Conservation (phyloP, 1,140 invertebrate species). For the Nymphalis io region DNA sequence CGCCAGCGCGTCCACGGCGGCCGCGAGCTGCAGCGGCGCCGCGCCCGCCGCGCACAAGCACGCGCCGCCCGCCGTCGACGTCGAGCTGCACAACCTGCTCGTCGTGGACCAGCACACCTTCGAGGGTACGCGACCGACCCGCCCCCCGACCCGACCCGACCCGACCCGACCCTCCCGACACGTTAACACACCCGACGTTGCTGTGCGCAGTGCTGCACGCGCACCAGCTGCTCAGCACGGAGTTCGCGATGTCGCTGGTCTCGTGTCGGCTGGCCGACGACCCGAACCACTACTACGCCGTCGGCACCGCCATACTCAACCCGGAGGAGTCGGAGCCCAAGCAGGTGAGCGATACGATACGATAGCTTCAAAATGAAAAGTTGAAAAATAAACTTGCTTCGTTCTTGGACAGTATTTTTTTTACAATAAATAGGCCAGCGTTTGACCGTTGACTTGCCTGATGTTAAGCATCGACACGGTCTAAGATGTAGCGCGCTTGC, state of each 20-base stretch:
- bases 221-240: constrained; percentile 93
- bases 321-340: constrained; percentile 98
- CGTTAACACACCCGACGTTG: background rate
- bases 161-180: no score
- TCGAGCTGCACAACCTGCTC: constrained; percentile 95
- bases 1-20: constrained; percentile 53
- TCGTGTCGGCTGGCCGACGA: constrained; percentile 96
- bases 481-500: no score
- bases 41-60: constrained; percentile 84
- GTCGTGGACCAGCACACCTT: constrained; percentile 98
- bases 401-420: no score
- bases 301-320: constrained; percentile 96
- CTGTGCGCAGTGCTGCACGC: constrained; percentile 90
- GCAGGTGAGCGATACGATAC: constrained; percentile 60
- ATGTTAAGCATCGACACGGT: no score
- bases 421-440: no score
- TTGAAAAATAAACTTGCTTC: no score
- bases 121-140: constrained; percentile 80
- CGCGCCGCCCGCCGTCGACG: constrained; percentile 92
- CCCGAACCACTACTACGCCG: constrained; percentile 94
- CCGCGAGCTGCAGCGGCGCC: constrained; percentile 75
- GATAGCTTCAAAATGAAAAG: no score
- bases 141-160: no score
- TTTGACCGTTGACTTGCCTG: no score
- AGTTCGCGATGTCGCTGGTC: constrained; percentile 94